Conservation (phyloP, 2,797 vertebrate species). For the Cygnus olor region DNA sequence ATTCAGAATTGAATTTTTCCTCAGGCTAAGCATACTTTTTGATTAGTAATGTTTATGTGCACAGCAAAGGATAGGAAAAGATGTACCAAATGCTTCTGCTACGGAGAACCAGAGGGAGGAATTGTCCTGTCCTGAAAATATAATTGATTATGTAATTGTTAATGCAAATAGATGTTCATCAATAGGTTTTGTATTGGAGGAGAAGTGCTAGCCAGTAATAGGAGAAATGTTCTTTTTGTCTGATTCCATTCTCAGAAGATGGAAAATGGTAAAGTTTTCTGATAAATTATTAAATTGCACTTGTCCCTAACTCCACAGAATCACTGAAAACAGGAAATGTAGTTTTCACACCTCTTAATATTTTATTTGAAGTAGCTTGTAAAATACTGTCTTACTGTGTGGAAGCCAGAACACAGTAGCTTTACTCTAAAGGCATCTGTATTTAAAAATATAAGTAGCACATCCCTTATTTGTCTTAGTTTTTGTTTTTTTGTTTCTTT, state of each 20-base stretch:
- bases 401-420: not conserved
- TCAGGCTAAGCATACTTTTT: not conserved
- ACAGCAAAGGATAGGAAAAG: not conserved
- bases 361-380: not conserved
- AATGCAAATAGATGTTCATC: not conserved
- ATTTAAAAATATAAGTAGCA: not conserved
- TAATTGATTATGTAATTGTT: not conserved
- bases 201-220: not conserved
- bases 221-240: not conserved
- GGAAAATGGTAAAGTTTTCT: not conserved
- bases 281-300: not conserved
- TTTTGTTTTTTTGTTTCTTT: not conserved
- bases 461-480: not conserved
- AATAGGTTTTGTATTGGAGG: not conserved
- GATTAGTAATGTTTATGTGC: not conserved
- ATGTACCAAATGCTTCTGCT: not conserved
- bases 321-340: not conserved
- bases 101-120: not conserved
- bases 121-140: not conserved
- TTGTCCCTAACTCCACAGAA: not conserved
- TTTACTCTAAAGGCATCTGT: not conserved
- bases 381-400: not conserved
- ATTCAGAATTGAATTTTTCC: slow-evolving; percentile 6
- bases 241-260: not conserved
- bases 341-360: not conserved